Percentiles rank a stretch among this genome's conserved stretches.
Evolutionary conservation across 2,797 vertebrate species (phyloP).

Genomic region (Premnoplex brunnescens): DNA sequence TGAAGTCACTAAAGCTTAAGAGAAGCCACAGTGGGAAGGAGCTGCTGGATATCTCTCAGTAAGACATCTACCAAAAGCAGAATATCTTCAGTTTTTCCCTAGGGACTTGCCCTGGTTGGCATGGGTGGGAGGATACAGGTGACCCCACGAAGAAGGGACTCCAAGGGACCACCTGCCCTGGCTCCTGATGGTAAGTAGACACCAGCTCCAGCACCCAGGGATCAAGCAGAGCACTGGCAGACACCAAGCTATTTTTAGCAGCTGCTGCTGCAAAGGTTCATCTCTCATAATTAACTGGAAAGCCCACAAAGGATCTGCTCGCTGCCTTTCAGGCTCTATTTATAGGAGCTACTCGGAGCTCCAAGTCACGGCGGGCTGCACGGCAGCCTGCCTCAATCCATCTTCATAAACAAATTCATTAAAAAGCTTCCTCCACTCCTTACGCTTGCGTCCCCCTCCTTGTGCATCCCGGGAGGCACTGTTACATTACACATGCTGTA

Average conservation of each 20-base stretch:
- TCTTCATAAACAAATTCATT: constrained; percentile 53
- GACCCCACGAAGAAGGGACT: fast-evolving
- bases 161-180: fast-evolving
- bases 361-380: neutral
- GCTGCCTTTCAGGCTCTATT: constrained; percentile 40
- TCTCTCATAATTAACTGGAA: constrained; percentile 71
- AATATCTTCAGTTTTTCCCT: neutral
- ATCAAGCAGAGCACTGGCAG: constrained; percentile 19
- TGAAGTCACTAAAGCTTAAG: neutral
- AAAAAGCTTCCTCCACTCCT: neutral
- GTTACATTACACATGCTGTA: neutral
- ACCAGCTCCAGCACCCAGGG: neutral
- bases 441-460: neutral
- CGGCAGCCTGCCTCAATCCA: neutral
- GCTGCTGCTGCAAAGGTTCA: constrained; percentile 24
- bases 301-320: constrained; percentile 29
- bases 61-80: neutral
- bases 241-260: constrained; percentile 59
- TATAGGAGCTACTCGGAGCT: constrained; percentile 47
- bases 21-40: fast-evolving
- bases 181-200: neutral
- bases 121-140: neutral
- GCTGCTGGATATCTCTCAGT: neutral
- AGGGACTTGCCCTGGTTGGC: fast-evolving
- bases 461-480: fast-evolving